phyloP scores from a whole-genome alignment of 2,797 vertebrate species.

The Carapus acus region DNA sequence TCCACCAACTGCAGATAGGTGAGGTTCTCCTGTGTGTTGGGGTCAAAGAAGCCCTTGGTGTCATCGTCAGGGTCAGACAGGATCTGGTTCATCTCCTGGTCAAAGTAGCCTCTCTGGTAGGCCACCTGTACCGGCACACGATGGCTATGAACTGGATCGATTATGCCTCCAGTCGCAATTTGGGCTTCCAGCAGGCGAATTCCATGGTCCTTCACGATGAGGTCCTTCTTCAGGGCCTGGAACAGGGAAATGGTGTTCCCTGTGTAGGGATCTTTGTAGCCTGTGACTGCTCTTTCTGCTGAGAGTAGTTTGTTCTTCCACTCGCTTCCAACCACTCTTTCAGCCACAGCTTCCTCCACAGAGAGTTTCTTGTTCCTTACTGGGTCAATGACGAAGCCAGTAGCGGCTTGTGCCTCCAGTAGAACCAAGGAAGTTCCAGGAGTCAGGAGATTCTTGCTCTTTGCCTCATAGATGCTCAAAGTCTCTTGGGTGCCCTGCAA shows the following conservation, averaged over 20 bases:
- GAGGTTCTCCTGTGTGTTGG: conserved; percentile 77
- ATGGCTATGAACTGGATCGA: conserved; percentile 70
- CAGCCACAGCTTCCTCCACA: conserved; percentile 33
- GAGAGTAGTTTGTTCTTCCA: conserved; percentile 33
- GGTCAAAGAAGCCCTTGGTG: conserved; percentile 77
- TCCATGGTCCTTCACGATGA: conserved; percentile 24
- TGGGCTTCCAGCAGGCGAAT: conserved; percentile 44
- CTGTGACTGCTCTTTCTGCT: conserved; percentile 36
- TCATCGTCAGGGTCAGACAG: conserved; percentile 68
- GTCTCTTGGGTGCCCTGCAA: conserved; percentile 65
- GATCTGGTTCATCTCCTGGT: conserved; percentile 67
- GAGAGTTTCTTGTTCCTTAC: conserved; percentile 31
- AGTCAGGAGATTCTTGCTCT: too few species aligned
- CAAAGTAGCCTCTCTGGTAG: conserved; percentile 47
- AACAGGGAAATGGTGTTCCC: conserved; percentile 23
- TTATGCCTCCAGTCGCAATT: conserved; percentile 74
- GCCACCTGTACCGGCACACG: conserved; percentile 68
- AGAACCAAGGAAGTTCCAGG: too few species aligned
- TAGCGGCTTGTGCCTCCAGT: too few species aligned
- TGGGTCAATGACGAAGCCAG: conserved; percentile 36
- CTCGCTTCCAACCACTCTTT: conserved; percentile 33
- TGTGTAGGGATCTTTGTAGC: conserved; percentile 42
- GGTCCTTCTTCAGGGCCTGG: conserved; percentile 29
- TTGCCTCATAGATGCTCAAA: not conserved
- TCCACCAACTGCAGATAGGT: conserved; percentile 75